Evolutionary conservation across 2,797 vertebrate genomes (phyloP), one percentile per base, ranked within the genome.

Genomic region (Ctenochaetus hawaiiensis): DNA sequence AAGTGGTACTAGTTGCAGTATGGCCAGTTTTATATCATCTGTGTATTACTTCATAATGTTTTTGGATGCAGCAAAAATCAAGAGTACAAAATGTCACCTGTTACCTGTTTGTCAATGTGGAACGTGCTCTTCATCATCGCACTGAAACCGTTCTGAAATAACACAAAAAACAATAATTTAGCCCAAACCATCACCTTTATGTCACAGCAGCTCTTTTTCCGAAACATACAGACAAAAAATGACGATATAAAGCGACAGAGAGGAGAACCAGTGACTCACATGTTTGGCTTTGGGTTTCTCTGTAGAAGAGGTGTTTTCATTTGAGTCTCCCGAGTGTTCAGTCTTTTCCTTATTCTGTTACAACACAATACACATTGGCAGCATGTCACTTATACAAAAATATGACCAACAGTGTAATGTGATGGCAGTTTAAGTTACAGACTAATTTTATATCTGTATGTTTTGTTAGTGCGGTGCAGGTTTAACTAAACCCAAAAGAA

Each of bases 231-330:
- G 47, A 60, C 17, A 49, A 0, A 34, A 34, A 43, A 71, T 14
- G 23, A 7, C 20, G n/a, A 51, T 49, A 17, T 34, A 18, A 41
- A 41, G 14, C 52, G 23, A 20, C 20, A 30, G 23, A n/a, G 20
- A 64, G 6, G 5, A 49, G 8, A 51, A 20, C 7, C n/a, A 58
- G 20, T n/a, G 20, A 1, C 56, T 63, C 22, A 92, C 93, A 85
- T 87, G 87, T 23, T 91, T 91, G 49, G 72, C 23, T 88, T 87
- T 87, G 65, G 83, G 67, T 48, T 86, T 90, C 56, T 87, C 87
- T 20, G 76, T 37, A 44, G 82, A n/a, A 8, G 77, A 59, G 3
- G 10, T 49, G 5, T 68, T 75, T 34, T 86, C 84, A 11, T 64
- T 80, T 3, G 66, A 66, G 16, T 80, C 80, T 67, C 72, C 64